phyloP scores from a whole-genome alignment of 1,140 invertebrate species.

The Heliothis subflexa region DNA sequence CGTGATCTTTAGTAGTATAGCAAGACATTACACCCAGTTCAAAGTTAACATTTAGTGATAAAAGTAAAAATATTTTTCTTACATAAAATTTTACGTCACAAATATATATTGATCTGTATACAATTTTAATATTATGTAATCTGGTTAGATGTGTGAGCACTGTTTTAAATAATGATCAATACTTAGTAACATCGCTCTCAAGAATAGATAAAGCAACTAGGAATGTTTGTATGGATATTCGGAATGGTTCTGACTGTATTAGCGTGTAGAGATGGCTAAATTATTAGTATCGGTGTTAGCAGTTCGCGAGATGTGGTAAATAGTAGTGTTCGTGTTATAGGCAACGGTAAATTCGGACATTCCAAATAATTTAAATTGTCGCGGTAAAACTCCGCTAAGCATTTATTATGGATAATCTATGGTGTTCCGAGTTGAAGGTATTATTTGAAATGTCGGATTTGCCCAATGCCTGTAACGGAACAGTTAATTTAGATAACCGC shows the following conservation, averaged over 20 bases:
- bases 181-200: slow-evolving; percentile 7
- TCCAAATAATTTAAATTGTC: slow-evolving; percentile 14
- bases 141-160: background rate
- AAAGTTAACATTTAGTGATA: background rate
- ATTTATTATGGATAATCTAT: slow-evolving; percentile 44
- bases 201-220: slow-evolving; percentile 36
- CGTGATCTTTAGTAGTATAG: background rate
- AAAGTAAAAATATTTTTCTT: slow-evolving; percentile 7
- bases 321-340: slow-evolving; percentile 49
- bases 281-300: slow-evolving; percentile 55
- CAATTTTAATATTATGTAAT: background rate
- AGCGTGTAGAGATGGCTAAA: slow-evolving; percentile 51
- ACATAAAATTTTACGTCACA: slow-evolving; percentile 9
- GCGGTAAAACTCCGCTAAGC: slow-evolving; percentile 5
- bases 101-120: slow-evolving; percentile 21
- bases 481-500: slow-evolving; percentile 64
- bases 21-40: slow-evolving; percentile 2
- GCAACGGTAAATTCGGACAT: slow-evolving; percentile 32
- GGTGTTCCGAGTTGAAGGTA: slow-evolving; percentile 14
- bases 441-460: slow-evolving; percentile 31
- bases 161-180: background rate
- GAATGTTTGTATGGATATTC: slow-evolving; percentile 38
- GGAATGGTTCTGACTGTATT: slow-evolving; percentile 44
- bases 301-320: slow-evolving; percentile 53
- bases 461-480: background rate